Evolutionary conservation across 2,888 invertebrate genomes (phyloP).

Genomic region (Nasonia oneida): DNA sequence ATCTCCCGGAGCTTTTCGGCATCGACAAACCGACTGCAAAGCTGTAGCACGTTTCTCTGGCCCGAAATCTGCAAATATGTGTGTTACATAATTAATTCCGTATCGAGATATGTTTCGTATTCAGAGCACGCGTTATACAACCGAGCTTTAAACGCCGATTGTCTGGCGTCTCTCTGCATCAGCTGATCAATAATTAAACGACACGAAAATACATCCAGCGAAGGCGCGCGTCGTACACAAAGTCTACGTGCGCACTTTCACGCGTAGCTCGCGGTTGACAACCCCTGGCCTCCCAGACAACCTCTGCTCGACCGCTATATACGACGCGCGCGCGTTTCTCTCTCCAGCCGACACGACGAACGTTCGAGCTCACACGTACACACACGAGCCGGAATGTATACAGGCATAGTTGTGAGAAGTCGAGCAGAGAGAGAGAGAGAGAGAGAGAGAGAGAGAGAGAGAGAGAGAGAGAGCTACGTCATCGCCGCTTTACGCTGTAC

Average conservation of each 20-base stretch:
- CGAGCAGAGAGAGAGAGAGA: neutral
- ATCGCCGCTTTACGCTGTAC: conserved; percentile 19
- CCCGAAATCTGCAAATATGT: no score
- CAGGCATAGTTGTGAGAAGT: neutral
- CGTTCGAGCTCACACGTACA: conserved; percentile 26
- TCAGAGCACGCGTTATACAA: no score
- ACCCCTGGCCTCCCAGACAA: conserved; percentile 66
- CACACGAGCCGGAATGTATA: neutral
- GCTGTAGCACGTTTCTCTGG: no score
- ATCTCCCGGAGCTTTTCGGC: neutral
- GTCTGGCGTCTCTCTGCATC: no score
- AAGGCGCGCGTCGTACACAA: conserved; percentile 17
- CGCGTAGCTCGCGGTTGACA: conserved; percentile 72
- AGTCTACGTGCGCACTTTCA: conserved; percentile 72
- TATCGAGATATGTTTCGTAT: no score
- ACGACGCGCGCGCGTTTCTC: neutral
- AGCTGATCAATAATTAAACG: no score
- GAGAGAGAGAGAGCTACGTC: neutral
- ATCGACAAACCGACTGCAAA: neutral
- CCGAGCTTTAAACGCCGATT: no score
- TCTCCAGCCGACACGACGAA: neutral
- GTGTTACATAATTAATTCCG: no score
- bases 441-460: neutral
- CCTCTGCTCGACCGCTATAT: neutral
- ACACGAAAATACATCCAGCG: no score